Conservation (phyloP, 2,113 vertebrate species). For the Lagopus muta region DNA sequence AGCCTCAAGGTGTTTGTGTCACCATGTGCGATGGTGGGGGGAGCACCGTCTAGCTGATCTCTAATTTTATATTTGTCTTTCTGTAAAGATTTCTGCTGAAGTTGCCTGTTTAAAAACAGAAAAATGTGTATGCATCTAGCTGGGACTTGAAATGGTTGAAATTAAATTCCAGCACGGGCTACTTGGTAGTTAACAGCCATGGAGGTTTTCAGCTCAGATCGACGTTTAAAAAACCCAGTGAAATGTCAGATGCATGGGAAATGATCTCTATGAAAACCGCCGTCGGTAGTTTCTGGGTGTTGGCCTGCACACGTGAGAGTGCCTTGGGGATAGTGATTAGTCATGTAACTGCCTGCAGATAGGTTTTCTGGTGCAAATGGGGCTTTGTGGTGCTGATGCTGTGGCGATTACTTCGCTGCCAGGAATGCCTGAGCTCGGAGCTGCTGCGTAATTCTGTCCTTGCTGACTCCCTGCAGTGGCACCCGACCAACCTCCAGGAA, state of each 20-base stretch:
- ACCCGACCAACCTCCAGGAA: too few relatives aligned
- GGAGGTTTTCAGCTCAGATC: neutral
- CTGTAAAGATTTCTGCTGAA: neutral
- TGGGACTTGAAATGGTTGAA: neutral
- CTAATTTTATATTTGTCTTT: neutral
- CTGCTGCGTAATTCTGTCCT: neutral
- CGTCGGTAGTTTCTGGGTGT: neutral
- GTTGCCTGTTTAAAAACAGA: neutral
- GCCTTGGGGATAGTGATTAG: neutral
- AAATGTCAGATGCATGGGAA: neutral
- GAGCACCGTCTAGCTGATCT: too few relatives aligned
- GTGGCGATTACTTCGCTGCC: neutral
- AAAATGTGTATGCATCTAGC: neutral
- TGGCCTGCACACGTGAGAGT: fast-evolving
- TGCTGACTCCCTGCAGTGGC: neutral
- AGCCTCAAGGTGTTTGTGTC: fast-evolving
- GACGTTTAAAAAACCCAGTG: neutral
- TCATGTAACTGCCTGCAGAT: neutral
- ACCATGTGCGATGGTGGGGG: too few relatives aligned
- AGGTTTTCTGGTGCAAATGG: neutral
- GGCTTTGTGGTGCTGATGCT: neutral
- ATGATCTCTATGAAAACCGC: neutral
- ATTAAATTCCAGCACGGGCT: neutral
- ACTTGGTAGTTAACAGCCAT: neutral
- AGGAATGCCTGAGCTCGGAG: neutral